Base-by-base conservation (phyloP, 2,888 invertebrate species). In the Polia nebulosa region DNA sequence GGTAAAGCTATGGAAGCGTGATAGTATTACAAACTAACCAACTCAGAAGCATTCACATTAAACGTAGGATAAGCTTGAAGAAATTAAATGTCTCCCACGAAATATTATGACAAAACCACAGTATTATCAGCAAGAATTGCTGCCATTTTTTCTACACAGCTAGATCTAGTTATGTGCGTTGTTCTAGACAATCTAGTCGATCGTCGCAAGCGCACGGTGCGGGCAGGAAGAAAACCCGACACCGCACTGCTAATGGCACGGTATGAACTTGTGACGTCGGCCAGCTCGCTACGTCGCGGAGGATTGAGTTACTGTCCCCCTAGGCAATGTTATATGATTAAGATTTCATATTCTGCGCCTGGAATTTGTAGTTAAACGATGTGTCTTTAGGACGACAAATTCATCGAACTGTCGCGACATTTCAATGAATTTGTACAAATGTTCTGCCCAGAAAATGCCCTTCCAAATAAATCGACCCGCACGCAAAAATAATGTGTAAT, bases 201-300 rank as follows among this genome's bases (percentile, higher is more conserved):
- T 41, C 57, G 58, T 64, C 52, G 63, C 72, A 45, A 63, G 71
- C 72, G 72, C 80, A 76, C 64, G 82, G 81, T 53, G 56, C 70
- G 49, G 80, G 68, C 91, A 91, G 93, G 93, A 93, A 93, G 92
- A 83, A 85, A 93, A 93, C 85, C 83, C 67, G 90, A 93, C 87
- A 93, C 93, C 89, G 78, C 81, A 69, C 69, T 79, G 85, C 88
- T 92, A 92, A 93, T 92, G 89, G 90, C 87, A 85, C 81, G 87
- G 82, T 85, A 85, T 83, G 73, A 76, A 76, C 76, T 76, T 72
- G 68, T 73, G 79, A 84, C 86, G 85, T 76, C 76, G 76, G 81
- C 85, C 82, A 81, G 70, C 76, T 81, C 78, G 78, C 79, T 81
- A 80, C 80, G 72, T 80, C 56, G 77, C 70, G 29, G 45, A 29